Percentiles rank a stretch among this genome's conserved stretches.
These are phyloP conservation scores for Babylonia areolata DNA, from an alignment of 1,140 invertebrate species.

Conservation along the genomic window DNA sequence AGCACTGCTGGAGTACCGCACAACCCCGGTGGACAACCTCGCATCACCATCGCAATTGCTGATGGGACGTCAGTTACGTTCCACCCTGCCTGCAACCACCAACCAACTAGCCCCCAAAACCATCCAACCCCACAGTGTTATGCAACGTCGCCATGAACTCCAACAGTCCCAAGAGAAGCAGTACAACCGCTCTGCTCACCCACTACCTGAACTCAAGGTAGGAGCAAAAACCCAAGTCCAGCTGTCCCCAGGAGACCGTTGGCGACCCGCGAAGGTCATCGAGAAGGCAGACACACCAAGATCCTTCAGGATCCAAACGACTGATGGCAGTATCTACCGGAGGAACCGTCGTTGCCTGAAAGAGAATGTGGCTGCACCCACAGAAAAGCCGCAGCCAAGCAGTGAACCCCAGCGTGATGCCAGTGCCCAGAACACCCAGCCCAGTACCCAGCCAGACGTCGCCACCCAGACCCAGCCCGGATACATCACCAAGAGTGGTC, in stretches of 20 bases:
- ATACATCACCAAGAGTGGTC: no score
- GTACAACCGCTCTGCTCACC: conserved; percentile 18
- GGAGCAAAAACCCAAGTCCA: background rate
- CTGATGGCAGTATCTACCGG: background rate
- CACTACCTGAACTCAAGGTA: background rate
- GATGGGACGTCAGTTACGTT: background rate
- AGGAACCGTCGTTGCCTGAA: no score
- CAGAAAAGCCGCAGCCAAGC: no score
- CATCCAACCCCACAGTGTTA: background rate
- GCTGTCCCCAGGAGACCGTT: background rate
- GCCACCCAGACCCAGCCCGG: no score
- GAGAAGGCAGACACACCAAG: background rate
- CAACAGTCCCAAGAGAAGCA: background rate
- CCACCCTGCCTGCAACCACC: background rate
- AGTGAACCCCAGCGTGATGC: no score
- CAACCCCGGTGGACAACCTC: background rate
- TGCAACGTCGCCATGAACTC: background rate
- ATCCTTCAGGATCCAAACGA: background rate
- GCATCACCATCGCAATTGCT: conserved; percentile 12
- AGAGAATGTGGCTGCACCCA: no score
- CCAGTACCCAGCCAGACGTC: no score
- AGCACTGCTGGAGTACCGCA: background rate
- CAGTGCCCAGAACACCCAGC: no score
- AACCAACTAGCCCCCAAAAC: background rate
- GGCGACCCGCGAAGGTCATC: background rate